A percentile compares a stretch with the other conserved stretches of the same genome.
phyloP scores from a whole-genome alignment of 2,888 invertebrate species.

The Eupithecia inturbata region DNA sequence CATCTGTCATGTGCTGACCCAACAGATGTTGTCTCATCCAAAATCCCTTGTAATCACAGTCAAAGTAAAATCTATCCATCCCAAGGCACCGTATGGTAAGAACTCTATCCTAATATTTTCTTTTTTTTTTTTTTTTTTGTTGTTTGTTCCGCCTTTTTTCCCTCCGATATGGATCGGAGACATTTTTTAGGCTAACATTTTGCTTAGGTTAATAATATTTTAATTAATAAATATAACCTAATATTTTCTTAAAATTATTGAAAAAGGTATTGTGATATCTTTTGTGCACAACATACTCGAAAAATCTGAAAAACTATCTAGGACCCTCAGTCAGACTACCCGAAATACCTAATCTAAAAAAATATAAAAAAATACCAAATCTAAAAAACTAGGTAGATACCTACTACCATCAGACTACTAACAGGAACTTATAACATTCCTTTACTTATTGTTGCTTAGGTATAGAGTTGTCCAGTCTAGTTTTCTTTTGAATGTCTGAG shows the following conservation, averaged over 20 bases:
- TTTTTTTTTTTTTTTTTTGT: no score
- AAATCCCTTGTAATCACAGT: neutral
- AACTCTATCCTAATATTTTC: neutral
- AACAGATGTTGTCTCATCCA: neutral
- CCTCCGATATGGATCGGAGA: no score
- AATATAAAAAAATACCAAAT: no score
- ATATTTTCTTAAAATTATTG: neutral
- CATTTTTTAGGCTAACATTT: no score
- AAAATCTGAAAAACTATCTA: neutral
- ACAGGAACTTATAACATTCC: no score
- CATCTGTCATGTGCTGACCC: neutral
- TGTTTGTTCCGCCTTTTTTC: no score
- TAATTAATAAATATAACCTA: no score
- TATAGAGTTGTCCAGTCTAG: neutral
- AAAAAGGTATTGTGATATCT: neutral
- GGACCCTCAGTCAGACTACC: no score
- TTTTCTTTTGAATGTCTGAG: conserved; percentile 48
- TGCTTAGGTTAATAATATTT: no score
- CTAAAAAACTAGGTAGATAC: no score
- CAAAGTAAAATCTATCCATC: neutral
- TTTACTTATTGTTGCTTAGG: neutral
- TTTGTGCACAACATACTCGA: neutral
- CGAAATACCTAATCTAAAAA: no score
- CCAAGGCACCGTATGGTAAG: neutral
- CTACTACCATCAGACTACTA: no score